These are phyloP conservation scores for Nematopogon swammerdamellus DNA, from an alignment of 2,888 invertebrate species.

Conservation along the genomic window DNA sequence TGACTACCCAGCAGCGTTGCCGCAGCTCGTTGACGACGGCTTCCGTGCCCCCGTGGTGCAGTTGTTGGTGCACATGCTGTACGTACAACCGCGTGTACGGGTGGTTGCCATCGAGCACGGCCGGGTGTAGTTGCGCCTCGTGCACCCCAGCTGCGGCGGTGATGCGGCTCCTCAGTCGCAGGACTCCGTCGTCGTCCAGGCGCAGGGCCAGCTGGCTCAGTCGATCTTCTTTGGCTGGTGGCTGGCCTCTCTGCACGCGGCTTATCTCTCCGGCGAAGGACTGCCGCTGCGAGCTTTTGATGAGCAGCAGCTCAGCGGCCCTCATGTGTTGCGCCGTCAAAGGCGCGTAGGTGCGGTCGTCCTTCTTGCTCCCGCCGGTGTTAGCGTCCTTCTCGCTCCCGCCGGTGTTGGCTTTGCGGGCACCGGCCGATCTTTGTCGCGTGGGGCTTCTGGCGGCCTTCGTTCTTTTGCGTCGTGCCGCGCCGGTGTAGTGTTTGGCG, in stretches of 20 bases:
- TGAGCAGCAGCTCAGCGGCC: not conserved
- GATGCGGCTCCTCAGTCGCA: constrained; percentile 5
- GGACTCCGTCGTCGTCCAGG: constrained; percentile 4
- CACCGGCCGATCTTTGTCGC: not conserved
- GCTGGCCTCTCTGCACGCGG: not conserved
- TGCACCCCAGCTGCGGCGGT: not conserved
- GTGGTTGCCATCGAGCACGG: constrained; percentile 2
- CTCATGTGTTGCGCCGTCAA: not conserved
- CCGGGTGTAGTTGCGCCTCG: not conserved
- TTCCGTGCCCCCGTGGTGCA: constrained; percentile 5
- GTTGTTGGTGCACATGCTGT: constrained; percentile 2
- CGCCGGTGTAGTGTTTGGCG: not conserved
- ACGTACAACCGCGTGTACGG: not conserved
- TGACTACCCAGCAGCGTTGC: constrained; percentile 8
- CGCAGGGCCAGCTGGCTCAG: constrained; percentile 6
- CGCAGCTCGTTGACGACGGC: constrained; percentile 8
- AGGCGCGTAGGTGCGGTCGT: not conserved
- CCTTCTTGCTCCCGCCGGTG: not conserved
- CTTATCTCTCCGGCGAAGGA: not conserved
- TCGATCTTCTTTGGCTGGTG: not conserved
- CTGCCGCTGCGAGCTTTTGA: not conserved
- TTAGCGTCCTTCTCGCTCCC: too few species aligned
- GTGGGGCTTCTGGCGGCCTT: not conserved
- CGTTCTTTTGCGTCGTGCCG: not conserved
- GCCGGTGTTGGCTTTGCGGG: not conserved